Evolutionary conservation across 2,888 invertebrate genomes (phyloP).

Genomic region (Eupithecia exiguata): DNA sequence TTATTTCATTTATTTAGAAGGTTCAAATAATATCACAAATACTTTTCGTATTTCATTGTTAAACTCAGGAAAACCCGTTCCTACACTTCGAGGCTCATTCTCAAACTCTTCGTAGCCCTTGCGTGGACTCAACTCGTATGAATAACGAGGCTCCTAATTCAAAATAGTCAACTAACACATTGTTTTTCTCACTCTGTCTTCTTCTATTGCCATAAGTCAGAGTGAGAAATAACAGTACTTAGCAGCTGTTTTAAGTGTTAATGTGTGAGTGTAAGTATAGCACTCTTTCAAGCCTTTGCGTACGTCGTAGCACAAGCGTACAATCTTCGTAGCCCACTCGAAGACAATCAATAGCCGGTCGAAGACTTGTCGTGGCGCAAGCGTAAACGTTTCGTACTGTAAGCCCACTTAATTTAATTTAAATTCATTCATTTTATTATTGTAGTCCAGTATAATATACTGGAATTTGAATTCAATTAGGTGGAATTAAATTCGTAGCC

Average conservation of each 20-base stretch:
- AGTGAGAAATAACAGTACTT: too few relatives aligned
- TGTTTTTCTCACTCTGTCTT: too few relatives aligned
- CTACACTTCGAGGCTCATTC: not conserved
- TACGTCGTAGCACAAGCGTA: not conserved
- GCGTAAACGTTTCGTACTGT: not conserved
- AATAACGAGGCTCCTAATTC: too few relatives aligned
- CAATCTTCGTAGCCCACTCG: not conserved
- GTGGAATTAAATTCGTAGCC: not conserved
- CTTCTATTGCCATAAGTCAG: too few relatives aligned
- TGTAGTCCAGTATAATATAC: too few relatives aligned
- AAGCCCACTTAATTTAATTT: too few relatives aligned
- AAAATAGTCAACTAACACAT: too few relatives aligned
- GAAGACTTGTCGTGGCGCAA: not conserved
- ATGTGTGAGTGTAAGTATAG: too few relatives aligned
- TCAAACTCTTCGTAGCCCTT: not conserved
- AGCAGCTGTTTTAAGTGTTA: too few relatives aligned
- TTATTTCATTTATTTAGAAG: not conserved
- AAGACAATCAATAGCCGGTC: not conserved
- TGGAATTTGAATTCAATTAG: too few relatives aligned
- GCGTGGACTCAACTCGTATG: not conserved
- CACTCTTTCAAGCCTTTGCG: not conserved
- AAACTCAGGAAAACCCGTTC: not conserved
- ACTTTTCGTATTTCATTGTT: not conserved
- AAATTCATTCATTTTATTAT: too few relatives aligned
- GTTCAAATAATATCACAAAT: not conserved